Evolutionary conservation across 2,888 invertebrate species (phyloP).

Genomic region (Eumerus sabulonum): DNA sequence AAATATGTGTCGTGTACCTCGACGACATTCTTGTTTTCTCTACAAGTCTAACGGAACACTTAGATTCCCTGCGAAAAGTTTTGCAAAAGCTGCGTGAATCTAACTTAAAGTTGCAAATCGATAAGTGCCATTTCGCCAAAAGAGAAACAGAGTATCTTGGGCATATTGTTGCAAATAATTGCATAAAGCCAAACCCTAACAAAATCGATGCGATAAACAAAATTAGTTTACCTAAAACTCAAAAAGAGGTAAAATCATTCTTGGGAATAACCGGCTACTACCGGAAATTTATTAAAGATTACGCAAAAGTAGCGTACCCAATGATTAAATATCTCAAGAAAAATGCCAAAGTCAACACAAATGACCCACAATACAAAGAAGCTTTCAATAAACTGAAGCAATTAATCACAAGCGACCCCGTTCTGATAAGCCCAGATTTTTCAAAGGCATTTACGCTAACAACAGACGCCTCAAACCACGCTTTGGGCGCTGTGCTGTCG

Average conservation of each 20-base stretch:
- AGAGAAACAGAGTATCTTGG: slow-evolving; percentile 66
- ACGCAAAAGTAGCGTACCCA: too few relatives aligned
- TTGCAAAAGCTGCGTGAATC: slow-evolving; percentile 8
- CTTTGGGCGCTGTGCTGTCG: too few relatives aligned
- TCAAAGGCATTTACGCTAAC: background rate
- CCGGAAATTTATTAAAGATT: background rate
- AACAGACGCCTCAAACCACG: background rate
- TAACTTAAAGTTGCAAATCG: slow-evolving; percentile 15
- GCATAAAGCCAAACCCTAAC: too few relatives aligned
- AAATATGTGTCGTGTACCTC: too few relatives aligned
- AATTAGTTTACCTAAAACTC: too few relatives aligned
- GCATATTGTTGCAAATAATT: slow-evolving; percentile 33
- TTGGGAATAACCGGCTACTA: background rate
- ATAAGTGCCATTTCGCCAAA: background rate
- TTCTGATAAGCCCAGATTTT: background rate
- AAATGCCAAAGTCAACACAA: slow-evolving; percentile 16
- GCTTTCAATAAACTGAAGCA: too few relatives aligned
- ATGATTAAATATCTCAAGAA: slow-evolving; percentile 24
- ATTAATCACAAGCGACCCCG: too few relatives aligned
- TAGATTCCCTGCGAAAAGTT: slow-evolving; percentile 5
- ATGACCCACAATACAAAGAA: too few relatives aligned
- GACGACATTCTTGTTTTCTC: background rate
- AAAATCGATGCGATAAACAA: too few relatives aligned
- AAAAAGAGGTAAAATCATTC: slow-evolving; percentile 5
- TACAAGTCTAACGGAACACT: slow-evolving; percentile 5